Conservation (phyloP, 2,797 vertebrate species). For the Oophaga sylvatica region DNA sequence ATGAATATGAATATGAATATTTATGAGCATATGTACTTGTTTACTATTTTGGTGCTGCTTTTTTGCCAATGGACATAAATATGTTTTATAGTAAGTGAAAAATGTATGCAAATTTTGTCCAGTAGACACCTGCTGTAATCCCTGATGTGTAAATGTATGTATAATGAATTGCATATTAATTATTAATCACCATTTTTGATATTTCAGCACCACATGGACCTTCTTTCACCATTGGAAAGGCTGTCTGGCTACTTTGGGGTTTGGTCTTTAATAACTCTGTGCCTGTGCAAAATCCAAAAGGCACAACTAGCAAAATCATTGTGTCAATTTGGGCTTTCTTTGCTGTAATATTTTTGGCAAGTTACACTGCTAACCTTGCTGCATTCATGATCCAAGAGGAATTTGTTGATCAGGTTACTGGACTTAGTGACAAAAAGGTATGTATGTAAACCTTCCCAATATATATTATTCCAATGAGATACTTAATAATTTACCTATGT, state of each 20-base stretch:
- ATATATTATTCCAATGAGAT: neutral
- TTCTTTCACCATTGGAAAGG: constrained; percentile 96
- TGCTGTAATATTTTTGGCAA: constrained; percentile 97
- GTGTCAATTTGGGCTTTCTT: constrained; percentile 99
- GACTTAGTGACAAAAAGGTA: constrained; percentile 98
- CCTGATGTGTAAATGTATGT: neutral
- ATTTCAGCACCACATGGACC: constrained; percentile 90
- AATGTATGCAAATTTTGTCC: neutral
- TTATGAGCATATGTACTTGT: neutral
- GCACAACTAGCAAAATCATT: constrained; percentile 97
- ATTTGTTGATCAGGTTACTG: constrained; percentile 97
- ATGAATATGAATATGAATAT: neutral
- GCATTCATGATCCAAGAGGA: constrained; percentile 99
- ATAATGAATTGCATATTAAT: neutral
- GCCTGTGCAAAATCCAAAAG: constrained; percentile 95
- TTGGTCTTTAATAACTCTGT: constrained; percentile 99
- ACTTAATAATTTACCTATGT: too few species aligned
- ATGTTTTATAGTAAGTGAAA: neutral
- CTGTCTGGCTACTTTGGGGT: constrained; percentile 97
- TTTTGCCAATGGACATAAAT: neutral
- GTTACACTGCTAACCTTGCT: constrained; percentile 97
- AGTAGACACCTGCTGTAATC: neutral
- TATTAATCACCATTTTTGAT: neutral
- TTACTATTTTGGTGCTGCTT: neutral
- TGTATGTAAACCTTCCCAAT: neutral